Conservation (phyloP, 2,797 vertebrate genomes). For the Odontamblyopus rebecca region DNA sequence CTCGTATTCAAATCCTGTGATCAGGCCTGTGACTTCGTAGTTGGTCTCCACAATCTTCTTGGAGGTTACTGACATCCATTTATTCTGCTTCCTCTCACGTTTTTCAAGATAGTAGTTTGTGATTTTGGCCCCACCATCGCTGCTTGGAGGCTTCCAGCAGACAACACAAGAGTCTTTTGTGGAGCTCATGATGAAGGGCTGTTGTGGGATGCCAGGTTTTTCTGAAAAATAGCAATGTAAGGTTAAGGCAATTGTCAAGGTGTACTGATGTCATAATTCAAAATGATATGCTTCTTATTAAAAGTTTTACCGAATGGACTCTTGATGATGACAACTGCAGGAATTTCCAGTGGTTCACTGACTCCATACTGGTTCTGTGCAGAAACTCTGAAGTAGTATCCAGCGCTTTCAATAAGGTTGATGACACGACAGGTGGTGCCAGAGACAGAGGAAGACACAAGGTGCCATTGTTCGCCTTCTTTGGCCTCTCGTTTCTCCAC, state of each 20-base stretch:
- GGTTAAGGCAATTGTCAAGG: conserved; percentile 14
- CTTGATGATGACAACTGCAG: conserved; percentile 91
- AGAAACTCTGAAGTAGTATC: conserved; percentile 98
- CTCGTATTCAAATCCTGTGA: conserved; percentile 97
- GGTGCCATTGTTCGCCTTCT: conserved; percentile 92
- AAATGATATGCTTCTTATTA: neutral
- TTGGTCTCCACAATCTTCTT: conserved; percentile 89
- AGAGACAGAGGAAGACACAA: conserved; percentile 93
- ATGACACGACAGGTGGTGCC: conserved; percentile 91
- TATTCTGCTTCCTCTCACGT: conserved; percentile 98
- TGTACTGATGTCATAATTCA: neutral
- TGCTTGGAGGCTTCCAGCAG: conserved; percentile 93
- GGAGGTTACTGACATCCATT: conserved; percentile 93
- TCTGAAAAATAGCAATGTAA: conserved; percentile 71
- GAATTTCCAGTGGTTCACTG: conserved; percentile 91
- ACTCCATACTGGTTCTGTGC: conserved; percentile 96
- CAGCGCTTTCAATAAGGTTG: conserved; percentile 92
- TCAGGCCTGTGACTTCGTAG: conserved; percentile 86
- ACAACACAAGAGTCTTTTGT: conserved; percentile 93
- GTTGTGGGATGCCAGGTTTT: conserved; percentile 90
- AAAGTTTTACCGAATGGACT: conserved; percentile 89
- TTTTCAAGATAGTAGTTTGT: conserved; percentile 94
- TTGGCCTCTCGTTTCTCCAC: conserved; percentile 97
- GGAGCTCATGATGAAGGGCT: conserved; percentile 85
- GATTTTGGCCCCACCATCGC: conserved; percentile 95